These are phyloP conservation scores for Camptogramma bilineatum DNA, from an alignment of 2,888 invertebrate genomes.

Conservation along the genomic window DNA sequence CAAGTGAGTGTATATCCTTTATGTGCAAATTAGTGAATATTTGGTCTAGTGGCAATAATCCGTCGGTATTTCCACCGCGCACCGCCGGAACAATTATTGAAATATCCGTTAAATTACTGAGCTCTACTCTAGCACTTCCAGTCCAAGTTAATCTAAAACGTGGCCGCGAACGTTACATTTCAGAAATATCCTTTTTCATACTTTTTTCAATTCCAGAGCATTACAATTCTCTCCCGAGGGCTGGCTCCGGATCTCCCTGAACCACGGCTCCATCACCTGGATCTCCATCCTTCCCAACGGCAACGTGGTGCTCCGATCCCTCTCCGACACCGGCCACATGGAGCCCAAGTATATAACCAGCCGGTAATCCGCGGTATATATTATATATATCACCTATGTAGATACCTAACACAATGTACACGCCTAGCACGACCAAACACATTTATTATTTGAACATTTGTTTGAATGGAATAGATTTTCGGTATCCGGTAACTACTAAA, in stretches of 20 bases:
- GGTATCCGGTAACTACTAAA: too few relatives aligned
- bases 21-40: too few relatives aligned
- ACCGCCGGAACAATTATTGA: conserved; percentile 90
- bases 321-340: conserved; percentile 97
- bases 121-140: too few relatives aligned
- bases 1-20: conserved; percentile 83
- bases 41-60: conserved; percentile 99
- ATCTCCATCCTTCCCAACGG: conserved; percentile 94
- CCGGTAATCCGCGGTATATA: conserved; percentile 72
- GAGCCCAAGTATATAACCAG: conserved; percentile 89
- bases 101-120: too few relatives aligned
- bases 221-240: conserved; percentile 98
- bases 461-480: too few relatives aligned
- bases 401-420: conserved; percentile 1
- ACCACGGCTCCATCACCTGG: conserved; percentile 98
- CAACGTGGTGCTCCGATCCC: conserved; percentile 90
- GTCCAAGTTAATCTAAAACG: too few relatives aligned
- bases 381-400: conserved; percentile 22
- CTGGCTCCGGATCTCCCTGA: conserved; percentile 96
- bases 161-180: neutral
- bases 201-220: conserved; percentile 87
- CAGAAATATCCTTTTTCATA: neutral
- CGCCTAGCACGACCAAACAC: too few relatives aligned
- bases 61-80: conserved; percentile 97
- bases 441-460: too few relatives aligned